phyloP scores from a whole-genome alignment of 2,888 invertebrate species.

The Folsomia candida region DNA sequence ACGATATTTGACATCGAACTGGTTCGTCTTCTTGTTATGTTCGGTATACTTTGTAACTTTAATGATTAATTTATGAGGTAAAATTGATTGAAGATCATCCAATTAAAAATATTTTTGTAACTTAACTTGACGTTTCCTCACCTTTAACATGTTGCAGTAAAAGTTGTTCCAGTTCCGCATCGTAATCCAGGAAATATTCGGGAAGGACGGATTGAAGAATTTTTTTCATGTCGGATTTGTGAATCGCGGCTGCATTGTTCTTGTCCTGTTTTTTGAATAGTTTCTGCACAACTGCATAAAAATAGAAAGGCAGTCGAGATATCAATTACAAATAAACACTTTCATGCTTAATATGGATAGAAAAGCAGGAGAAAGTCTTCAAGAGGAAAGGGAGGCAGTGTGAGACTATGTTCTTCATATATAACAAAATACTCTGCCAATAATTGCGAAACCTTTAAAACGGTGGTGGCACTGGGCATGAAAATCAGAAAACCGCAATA shows the following conservation, averaged over 20 bases:
- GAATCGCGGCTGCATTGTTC: slow-evolving; percentile 34
- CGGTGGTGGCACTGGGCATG: too few species aligned
- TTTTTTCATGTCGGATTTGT: slow-evolving; percentile 32
- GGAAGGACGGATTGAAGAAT: slow-evolving; percentile 34
- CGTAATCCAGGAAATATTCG: slow-evolving; percentile 7
- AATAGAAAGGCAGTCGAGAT: not conserved
- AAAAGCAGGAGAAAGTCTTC: not conserved
- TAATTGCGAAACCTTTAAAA: too few species aligned
- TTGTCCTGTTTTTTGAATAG: slow-evolving; percentile 42
- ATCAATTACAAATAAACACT: too few species aligned
- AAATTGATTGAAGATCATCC: not conserved
- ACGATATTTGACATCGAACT: slow-evolving; percentile 46
- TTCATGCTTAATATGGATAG: not conserved
- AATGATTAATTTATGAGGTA: not conserved
- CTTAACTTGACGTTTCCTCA: slow-evolving; percentile 4
- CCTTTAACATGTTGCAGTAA: slow-evolving; percentile 40
- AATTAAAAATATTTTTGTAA: too few species aligned
- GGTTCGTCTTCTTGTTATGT: slow-evolving; percentile 42
- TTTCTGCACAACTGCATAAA: slow-evolving; percentile 41
- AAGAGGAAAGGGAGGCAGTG: not conserved
- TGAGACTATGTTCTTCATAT: not conserved
- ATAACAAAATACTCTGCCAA: too few species aligned
- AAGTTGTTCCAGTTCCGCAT: slow-evolving; percentile 37
- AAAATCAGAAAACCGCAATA: too few species aligned
- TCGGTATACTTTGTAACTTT: slow-evolving; percentile 43